Conservation (phyloP, 1,140 invertebrate genomes). For the Zaprionus camerounensis region DNA sequence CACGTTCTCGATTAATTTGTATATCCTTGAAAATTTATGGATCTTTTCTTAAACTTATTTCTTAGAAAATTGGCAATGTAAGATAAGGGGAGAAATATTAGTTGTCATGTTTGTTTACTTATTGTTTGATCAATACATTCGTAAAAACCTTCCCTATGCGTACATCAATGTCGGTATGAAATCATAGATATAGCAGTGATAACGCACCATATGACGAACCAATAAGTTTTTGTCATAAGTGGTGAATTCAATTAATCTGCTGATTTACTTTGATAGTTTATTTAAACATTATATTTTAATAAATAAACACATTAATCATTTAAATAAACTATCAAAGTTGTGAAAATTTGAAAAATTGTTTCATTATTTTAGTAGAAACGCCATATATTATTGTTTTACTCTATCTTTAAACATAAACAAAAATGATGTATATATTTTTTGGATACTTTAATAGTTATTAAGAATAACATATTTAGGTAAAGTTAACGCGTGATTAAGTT, state of each 20-base stretch:
- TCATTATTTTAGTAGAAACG: slow-evolving; percentile 12
- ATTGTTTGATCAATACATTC: not conserved
- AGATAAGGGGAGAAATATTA: not conserved
- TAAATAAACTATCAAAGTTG: slow-evolving; percentile 7
- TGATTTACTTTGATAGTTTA: not conserved
- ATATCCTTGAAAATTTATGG: not conserved
- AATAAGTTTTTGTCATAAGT: not conserved
- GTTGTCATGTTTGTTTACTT: not conserved
- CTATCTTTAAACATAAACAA: slow-evolving; percentile 1
- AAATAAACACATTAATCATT: not conserved
- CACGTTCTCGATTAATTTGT: not conserved
- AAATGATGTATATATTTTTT: slow-evolving; percentile 25
- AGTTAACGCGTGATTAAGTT: not conserved
- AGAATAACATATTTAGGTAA: not conserved
- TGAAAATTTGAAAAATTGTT: slow-evolving; percentile 5
- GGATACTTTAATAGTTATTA: slow-evolving; percentile 13
- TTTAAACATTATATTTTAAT: not conserved
- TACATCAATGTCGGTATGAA: slow-evolving; percentile 15
- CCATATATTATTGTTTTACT: not conserved
- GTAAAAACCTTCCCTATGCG: slow-evolving; percentile 3
- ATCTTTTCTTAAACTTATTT: not conserved
- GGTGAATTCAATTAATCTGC: not conserved
- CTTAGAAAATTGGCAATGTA: not conserved
- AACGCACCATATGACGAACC: slow-evolving; percentile 1
- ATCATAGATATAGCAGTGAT: slow-evolving; percentile 8